Conservation (phyloP, 2,888 invertebrate species). For the Drosophila koepferae region DNA sequence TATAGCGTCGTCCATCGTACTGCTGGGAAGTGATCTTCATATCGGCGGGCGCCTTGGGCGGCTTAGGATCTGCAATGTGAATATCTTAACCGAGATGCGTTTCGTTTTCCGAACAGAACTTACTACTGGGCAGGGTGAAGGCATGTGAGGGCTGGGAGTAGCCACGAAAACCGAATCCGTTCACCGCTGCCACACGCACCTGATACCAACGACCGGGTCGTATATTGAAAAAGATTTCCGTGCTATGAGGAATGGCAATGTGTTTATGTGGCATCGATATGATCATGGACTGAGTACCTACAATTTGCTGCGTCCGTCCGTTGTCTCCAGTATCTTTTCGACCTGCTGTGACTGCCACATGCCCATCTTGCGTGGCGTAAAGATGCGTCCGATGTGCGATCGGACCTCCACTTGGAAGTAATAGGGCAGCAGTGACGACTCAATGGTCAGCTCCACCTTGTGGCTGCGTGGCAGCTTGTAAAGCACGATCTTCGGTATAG, state of each 20-base stretch:
- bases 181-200: slow-evolving; percentile 91
- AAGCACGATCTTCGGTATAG: slow-evolving; percentile 87
- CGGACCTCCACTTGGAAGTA: slow-evolving; percentile 88
- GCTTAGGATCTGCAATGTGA: slow-evolving; percentile 79
- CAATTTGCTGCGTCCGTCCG: slow-evolving; percentile 67
- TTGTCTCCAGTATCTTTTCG: slow-evolving; percentile 81
- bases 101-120: slow-evolving; percentile 41
- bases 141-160: slow-evolving; percentile 89
- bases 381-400: slow-evolving; percentile 89
- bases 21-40: slow-evolving; percentile 74
- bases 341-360: slow-evolving; percentile 87
- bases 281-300: slow-evolving; percentile 30
- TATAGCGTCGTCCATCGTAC: slow-evolving; percentile 85
- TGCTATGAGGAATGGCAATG: slow-evolving; percentile 64
- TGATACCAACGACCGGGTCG: slow-evolving; percentile 91
- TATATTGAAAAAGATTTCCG: slow-evolving; percentile 82
- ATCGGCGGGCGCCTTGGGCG: slow-evolving; percentile 82
- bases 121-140: slow-evolving; percentile 85
- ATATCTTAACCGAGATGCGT: background rate
- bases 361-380: slow-evolving; percentile 88
- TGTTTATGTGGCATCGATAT: background rate
- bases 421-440: slow-evolving; percentile 77
- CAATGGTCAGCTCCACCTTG: slow-evolving; percentile 86
- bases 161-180: slow-evolving; percentile 89
- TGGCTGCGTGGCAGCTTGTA: slow-evolving; percentile 86